These are phyloP conservation scores for Dyspetes luteomarginatus DNA, from an alignment of 2,888 invertebrate species.

Conservation along the genomic window DNA sequence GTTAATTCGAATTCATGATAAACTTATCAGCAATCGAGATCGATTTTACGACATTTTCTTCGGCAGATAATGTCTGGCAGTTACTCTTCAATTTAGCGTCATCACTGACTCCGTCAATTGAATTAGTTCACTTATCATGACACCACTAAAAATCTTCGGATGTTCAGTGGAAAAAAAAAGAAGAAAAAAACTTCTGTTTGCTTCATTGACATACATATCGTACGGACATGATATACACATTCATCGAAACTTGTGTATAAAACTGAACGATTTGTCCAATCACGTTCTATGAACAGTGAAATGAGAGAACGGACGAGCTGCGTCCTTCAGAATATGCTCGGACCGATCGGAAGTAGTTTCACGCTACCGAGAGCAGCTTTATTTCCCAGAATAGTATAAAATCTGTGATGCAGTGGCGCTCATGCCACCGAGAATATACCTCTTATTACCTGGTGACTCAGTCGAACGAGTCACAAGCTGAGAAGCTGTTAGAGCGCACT, in stretches of 20 bases:
- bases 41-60: too few relatives aligned
- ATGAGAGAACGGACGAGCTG: constrained; percentile 34
- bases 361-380: constrained; percentile 55
- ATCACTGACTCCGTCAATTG: constrained; percentile 12
- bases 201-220: too few relatives aligned
- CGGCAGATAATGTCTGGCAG: too few relatives aligned
- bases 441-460: background rate
- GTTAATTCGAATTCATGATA: too few relatives aligned
- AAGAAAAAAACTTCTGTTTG: background rate
- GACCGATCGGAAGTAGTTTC: constrained; percentile 63
- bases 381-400: constrained; percentile 51
- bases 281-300: background rate
- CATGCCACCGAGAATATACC: background rate
- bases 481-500: constrained; percentile 2
- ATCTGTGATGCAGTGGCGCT: background rate
- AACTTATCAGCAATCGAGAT: too few relatives aligned
- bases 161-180: background rate
- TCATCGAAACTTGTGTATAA: background rate
- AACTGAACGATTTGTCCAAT: background rate
- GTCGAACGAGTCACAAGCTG: background rate
- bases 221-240: too few relatives aligned
- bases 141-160: constrained; percentile 4
- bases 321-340: constrained; percentile 53
- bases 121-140: constrained; percentile 35
- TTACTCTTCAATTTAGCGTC: background rate